A percentile compares a stretch with the other conserved stretches of the same genome.
phyloP scores from a whole-genome alignment of 2,888 invertebrate genomes.

The Drosophila mimetica region DNA sequence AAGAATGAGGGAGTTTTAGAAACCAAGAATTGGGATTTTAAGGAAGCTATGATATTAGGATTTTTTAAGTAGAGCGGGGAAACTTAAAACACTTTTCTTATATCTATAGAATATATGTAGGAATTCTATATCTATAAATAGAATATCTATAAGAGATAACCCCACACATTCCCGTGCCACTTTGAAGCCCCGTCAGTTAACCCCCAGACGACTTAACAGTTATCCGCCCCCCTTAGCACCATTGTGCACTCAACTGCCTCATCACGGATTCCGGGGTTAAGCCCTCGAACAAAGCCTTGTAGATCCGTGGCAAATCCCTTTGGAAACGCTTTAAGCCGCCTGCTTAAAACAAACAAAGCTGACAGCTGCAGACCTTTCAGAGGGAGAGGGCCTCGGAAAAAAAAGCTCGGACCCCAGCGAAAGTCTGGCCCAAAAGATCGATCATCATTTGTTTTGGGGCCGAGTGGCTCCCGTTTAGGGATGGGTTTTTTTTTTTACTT shows the following conservation, averaged over 20 bases:
- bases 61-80: background rate
- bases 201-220: slow-evolving; percentile 17
- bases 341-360: slow-evolving; percentile 74
- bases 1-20: too few relatives aligned
- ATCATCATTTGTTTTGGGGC: slow-evolving; percentile 78
- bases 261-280: slow-evolving; percentile 9
- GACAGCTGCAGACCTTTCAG: slow-evolving; percentile 58
- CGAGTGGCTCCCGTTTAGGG: slow-evolving; percentile 76
- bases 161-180: background rate
- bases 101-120: too few relatives aligned
- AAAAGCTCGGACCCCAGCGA: slow-evolving; percentile 53
- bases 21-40: background rate
- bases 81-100: too few relatives aligned
- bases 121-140: too few relatives aligned
- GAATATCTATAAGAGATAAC: background rate
- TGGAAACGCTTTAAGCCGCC: slow-evolving; percentile 73
- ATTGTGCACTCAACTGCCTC: slow-evolving; percentile 17
- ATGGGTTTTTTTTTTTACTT: slow-evolving; percentile 14
- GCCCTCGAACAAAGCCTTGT: slow-evolving; percentile 54
- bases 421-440: slow-evolving; percentile 72
- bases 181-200: slow-evolving; percentile 1
- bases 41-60: background rate
- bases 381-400: slow-evolving; percentile 4
- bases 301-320: slow-evolving; percentile 77
- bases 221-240: slow-evolving; percentile 3